Conservation (phyloP, 2,113 vertebrate genomes). For the Malurus alboscapulatus region DNA sequence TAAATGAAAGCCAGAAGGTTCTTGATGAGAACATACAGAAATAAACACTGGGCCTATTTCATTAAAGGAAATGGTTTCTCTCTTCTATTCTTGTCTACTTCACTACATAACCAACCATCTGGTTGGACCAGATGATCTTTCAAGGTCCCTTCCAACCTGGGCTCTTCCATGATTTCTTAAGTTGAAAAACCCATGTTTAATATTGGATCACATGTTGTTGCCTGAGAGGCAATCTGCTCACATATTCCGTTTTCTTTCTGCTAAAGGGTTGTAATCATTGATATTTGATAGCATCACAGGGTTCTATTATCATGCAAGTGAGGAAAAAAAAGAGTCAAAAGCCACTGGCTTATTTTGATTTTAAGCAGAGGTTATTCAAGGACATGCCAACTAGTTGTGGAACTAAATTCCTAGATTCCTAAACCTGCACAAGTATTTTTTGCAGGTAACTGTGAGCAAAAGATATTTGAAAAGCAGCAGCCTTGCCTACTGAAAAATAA, state of each 20-base stretch:
- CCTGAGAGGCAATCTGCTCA: not conserved
- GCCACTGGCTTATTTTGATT: not conserved
- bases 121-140: conserved; percentile 25
- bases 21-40: not conserved
- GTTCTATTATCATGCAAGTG: not conserved
- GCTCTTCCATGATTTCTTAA: not conserved
- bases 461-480: not conserved
- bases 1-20: not conserved
- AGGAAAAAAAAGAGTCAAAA: fast-evolving
- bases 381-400: not conserved
- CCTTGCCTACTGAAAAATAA: not conserved
- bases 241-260: not conserved
- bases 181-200: not conserved
- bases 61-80: not conserved
- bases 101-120: conserved; percentile 5
- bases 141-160: not conserved
- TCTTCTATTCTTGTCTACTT: not conserved
- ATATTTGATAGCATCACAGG: not conserved
- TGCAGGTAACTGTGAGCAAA: not conserved
- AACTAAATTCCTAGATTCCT: not conserved
- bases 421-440: not conserved
- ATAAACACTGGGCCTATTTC: not conserved
- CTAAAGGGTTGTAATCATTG: not conserved
- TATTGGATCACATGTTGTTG: not conserved
- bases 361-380: not conserved